A percentile compares a stretch with the other conserved stretches of the same genome.
Evolutionary conservation across 2,888 invertebrate genomes (phyloP).

Genomic region (Himalopsyche japonica): DNA sequence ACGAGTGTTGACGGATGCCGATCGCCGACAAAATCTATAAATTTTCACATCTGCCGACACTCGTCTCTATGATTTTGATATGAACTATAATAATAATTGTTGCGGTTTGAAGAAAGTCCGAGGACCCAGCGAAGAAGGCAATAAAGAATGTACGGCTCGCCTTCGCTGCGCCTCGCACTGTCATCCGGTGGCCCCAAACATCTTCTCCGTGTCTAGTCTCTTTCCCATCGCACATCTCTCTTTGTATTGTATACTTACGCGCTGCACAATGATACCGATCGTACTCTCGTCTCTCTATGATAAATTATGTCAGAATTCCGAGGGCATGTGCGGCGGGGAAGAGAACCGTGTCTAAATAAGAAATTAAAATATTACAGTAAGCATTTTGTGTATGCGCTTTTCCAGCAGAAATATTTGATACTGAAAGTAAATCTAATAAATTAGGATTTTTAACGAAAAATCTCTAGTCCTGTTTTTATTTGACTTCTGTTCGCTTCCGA

Average conservation of each 20-base stretch:
- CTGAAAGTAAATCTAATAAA: constrained; percentile 57
- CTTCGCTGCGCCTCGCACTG: constrained; percentile 5
- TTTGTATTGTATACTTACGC: not conserved
- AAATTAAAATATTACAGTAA: constrained; percentile 53
- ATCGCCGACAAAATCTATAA: not conserved
- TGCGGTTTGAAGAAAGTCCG: not conserved
- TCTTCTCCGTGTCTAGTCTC: not conserved
- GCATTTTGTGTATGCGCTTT: constrained; percentile 66
- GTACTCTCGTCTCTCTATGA: constrained; percentile 25
- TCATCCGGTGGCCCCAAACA: constrained; percentile 11
- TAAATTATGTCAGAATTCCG: not conserved
- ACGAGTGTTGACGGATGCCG: not conserved
- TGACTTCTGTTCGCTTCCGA: constrained; percentile 41
- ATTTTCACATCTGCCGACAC: not conserved
- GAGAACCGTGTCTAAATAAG: constrained; percentile 11
- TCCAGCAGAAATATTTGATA: constrained; percentile 63
- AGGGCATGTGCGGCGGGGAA: constrained; percentile 4
- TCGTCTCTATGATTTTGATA: not conserved
- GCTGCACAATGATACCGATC: constrained; percentile 14
- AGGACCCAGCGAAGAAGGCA: not conserved
- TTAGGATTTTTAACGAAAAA: constrained; percentile 64
- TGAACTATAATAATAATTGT: not conserved
- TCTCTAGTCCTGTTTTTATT: constrained; percentile 69
- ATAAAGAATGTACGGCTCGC: not conserved
- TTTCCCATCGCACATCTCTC: not conserved